Evolutionary conservation across 2,888 invertebrate species (phyloP), one percentile per base, ranked within the genome.

Genomic region (Bellardia bayeri): DNA sequence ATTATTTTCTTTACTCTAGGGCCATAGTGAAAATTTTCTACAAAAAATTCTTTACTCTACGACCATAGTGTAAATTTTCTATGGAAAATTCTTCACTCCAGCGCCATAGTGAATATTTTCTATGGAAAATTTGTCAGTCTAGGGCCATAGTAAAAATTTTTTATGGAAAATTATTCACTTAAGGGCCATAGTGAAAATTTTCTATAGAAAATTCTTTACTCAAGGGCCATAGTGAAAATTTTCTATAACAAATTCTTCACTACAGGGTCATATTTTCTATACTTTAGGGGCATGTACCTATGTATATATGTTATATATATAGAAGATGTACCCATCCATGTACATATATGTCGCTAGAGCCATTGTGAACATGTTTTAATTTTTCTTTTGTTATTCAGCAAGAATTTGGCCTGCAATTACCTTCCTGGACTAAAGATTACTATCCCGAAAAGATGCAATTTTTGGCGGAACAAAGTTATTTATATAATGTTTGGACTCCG

Each of bases 401-500:
- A 91, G 94, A 94, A 56, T 95, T 94, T 91, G 95, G 95, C 51
- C 92, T 96, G 16, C 92, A 93, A 40, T 91, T 96, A 69, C 96
- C 96, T 0, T 92, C 94, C 2, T 96, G 96, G 96, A 95, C 95
- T 0, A 92, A 94, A 30, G 89, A 93, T 0, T 95, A 95, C 88
- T 96, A 94, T 88, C 96, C 96, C 0, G 94, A 95, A 2, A 94
- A 94, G 90, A 90, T 96, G 92, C 91, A 94, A 78, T 94, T 94
- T 33, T 90, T 95, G 1, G 94, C 95, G 0, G 94, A 94, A 64
- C 94, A 94, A 86, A 95, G 95, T 91, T 95, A 95, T 88, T 92
- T 95, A 9, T 93, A 95, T 54, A 95, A 95, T 89, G 94, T 95
- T 0, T 95, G 95, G 89, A 96, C 95, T 33, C 94, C 94, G n/a